phyloP scores from a whole-genome alignment of 1,140 invertebrate species.

The Aleiodes sp. region DNA sequence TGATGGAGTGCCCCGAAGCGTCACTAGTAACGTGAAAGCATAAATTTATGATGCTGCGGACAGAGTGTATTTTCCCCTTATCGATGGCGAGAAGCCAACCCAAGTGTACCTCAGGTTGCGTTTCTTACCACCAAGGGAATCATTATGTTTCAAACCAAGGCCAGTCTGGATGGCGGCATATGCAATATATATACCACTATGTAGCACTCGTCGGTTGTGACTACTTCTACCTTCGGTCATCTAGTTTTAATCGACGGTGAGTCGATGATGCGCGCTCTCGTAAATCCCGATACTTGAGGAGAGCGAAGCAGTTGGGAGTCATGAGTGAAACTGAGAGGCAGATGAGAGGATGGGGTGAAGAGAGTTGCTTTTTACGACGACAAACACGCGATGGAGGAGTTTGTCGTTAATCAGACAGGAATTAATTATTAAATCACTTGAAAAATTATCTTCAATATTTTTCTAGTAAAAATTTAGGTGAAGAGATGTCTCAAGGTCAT shows the following conservation, averaged over 20 bases:
- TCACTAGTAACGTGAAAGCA: background rate
- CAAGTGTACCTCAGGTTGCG: background rate
- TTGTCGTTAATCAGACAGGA: constrained; percentile 40
- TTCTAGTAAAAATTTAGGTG: too few species aligned
- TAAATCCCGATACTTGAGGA: background rate
- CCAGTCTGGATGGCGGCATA: constrained; percentile 33
- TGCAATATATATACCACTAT: constrained; percentile 30
- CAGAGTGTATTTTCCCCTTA: background rate
- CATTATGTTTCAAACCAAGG: constrained; percentile 29
- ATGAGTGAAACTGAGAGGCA: background rate
- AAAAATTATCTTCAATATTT: too few species aligned
- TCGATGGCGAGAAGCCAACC: constrained; percentile 20
- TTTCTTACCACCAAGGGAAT: constrained; percentile 7
- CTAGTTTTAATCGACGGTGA: constrained; percentile 24
- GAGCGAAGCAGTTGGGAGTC: background rate
- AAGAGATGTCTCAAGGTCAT: too few species aligned
- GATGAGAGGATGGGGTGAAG: background rate
- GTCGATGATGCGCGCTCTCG: constrained; percentile 15
- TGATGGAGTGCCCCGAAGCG: background rate
- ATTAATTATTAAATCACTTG: constrained; percentile 46
- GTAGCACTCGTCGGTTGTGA: background rate
- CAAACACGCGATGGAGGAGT: background rate
- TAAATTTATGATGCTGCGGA: constrained; percentile 12
- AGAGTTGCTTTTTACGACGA: background rate
- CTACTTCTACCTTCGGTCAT: background rate